Evolutionary conservation across 2,888 invertebrate genomes (phyloP), one percentile per base, ranked within the genome.

Genomic region (Dasysyrphus albostriatus): DNA sequence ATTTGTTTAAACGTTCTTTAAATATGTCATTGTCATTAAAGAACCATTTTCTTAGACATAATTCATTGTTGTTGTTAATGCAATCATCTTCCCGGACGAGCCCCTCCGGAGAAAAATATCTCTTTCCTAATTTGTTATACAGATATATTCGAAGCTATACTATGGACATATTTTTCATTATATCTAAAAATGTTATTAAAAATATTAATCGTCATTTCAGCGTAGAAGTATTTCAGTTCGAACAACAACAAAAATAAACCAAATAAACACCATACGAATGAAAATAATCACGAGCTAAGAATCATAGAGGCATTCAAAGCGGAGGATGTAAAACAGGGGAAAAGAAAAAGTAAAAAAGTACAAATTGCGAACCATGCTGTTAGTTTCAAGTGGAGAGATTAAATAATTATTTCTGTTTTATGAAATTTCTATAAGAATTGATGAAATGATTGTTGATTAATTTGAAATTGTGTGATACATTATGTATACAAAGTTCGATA

Each of bases 381-480:
- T 49, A 49, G 47, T 16, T 10, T 67, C 32, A 49, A 67, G 49
- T 67, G 44, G 49, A 49, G 32, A 67, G 34, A 44, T 67, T 19
- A 32, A 7, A 19, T 49, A 49, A 67, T 51, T 51, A 51, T 24
- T 24, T 24, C 14, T 34, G 51, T 9, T 37, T 37, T 37, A 9
- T 51, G 51, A 51, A 69, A 69, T 69, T 39, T 51, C 5, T 69
- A 14, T 37, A 1, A 9, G 49, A 34, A 67, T 24, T 69, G 67
- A 37, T 69, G 67, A 69, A 69, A 69, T 69, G 16, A 9, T 32
- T 29, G 44, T 44, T 32, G 47, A 63, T n/a, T 32, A 54, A 51
- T 51, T 5, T 4, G 1, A n/a, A 54, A 14, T 7, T 29, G 7
- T 24, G 29, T 24, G 14, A 54, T 14, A n/a, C 1, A 0, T 44